phyloP scores from a whole-genome alignment of 2,113 vertebrate genomes.

The Melanerpes formicivorus region DNA sequence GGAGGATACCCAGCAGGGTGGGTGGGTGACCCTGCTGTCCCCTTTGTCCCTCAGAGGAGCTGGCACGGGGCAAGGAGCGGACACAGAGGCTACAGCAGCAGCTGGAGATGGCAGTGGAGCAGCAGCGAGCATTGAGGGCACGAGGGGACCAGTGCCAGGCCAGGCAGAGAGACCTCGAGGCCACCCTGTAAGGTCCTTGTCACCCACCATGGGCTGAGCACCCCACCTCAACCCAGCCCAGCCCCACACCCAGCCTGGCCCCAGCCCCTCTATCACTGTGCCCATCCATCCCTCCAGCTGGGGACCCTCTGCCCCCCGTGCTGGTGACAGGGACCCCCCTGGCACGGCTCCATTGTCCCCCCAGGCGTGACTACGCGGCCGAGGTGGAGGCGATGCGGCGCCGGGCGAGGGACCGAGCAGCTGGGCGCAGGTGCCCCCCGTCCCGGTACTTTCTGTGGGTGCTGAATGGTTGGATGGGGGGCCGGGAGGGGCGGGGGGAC shows the following conservation, averaged over 20 bases:
- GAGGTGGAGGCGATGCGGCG: not conserved
- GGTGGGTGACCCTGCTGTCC: not conserved
- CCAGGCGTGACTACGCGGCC: not conserved
- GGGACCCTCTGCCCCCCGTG: not conserved
- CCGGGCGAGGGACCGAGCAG: not conserved
- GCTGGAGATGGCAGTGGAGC: not conserved
- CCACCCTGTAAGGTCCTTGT: not conserved
- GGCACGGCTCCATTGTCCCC: fast-evolving
- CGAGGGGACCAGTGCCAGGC: not conserved
- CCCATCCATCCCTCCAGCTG: not conserved
- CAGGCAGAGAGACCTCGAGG: not conserved
- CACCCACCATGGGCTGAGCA: not conserved
- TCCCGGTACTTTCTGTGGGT: not conserved
- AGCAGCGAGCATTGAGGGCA: not conserved
- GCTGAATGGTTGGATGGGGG: not conserved
- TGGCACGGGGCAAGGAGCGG: not conserved
- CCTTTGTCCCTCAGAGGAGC: not conserved
- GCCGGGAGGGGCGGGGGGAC: too few species aligned
- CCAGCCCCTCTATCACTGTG: not conserved
- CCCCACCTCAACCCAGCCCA: not conserved
- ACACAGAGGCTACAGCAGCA: not conserved
- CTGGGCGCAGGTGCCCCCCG: constrained; percentile 4
- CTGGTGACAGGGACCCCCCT: not conserved
- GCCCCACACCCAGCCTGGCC: not conserved
- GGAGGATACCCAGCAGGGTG: fast-evolving